Evolutionary conservation across 2,888 invertebrate genomes (phyloP), one percentile per base, ranked within the genome.

Genomic region (Heliconius erato): DNA sequence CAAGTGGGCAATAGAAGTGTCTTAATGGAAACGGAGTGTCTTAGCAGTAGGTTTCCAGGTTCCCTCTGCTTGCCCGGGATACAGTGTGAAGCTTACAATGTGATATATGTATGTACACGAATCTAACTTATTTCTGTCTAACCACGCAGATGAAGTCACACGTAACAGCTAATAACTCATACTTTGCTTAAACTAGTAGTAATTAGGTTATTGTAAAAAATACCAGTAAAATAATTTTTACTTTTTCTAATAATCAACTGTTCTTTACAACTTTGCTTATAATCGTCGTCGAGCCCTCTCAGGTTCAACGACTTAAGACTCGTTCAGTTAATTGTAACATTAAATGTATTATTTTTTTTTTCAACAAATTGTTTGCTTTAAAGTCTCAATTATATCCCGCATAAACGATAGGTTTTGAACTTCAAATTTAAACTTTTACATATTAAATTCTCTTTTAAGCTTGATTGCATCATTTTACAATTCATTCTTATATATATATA

Each of bases 261-360:
- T 44, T 71, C 40, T 71, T 40, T 40, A n/a, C 23, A 71, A 71
- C 40, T 71, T n/a, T 35, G 71, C 14, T 44, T 14, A n/a, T 44
- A 71, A 71, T 44, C 14, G n/a, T 26, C n/a, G 71, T 71, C 16
- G n/a, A 71, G 71, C 71, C 40, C 44, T n/a, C 44, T 71, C 40
- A 71, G n/a, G 7, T 44, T n/a, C 14, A 26, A 71, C 71, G n/a
- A 44, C 71, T 71, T 35, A 23, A 35, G 23, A 40, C n/a, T 40
- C 12, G 69, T 71, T 71, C 44, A 71, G 44, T 44, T n/a, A 16
- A 71, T 14, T 44, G 26, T 71, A 6, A 16, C 2, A 71, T 71
- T 71, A 44, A 71, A 71, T 71, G n/a, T n/a, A 16, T 40, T 71
- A 44, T 35, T 16, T 63, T 63, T n/a, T 59, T 63, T 63, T 49